Evolutionary conservation across 2,888 invertebrate genomes (phyloP).

Genomic region (Lissocephala sabroskyi): DNA sequence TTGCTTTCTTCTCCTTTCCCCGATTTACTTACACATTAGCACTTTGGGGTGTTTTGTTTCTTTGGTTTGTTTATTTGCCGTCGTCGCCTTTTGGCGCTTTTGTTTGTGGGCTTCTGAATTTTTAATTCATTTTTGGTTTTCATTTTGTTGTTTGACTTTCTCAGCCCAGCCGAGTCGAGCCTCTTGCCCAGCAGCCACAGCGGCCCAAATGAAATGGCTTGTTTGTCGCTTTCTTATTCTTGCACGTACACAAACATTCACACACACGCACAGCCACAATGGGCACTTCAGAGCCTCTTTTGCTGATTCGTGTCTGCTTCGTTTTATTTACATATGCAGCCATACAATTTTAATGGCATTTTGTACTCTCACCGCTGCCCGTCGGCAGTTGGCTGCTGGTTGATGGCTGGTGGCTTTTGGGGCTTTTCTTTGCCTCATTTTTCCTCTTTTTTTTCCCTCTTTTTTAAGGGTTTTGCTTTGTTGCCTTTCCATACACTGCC

Average conservation of each 20-base stretch:
- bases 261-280: too few relatives aligned
- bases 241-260: too few relatives aligned
- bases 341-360: slow-evolving; percentile 51
- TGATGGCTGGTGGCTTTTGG: background rate
- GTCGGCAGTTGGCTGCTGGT: slow-evolving; percentile 8
- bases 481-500: too few relatives aligned
- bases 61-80: slow-evolving; percentile 2
- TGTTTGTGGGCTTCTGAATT: slow-evolving; percentile 27
- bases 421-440: slow-evolving; percentile 9
- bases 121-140: slow-evolving; percentile 32
- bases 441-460: slow-evolving; percentile 13
- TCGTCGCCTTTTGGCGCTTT: background rate
- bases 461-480: background rate
- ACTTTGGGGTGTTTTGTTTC: background rate
- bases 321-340: slow-evolving; percentile 28
- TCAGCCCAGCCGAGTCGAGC: too few relatives aligned
- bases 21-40: too few relatives aligned
- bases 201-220: slow-evolving; percentile 17
- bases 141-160: slow-evolving; percentile 27
- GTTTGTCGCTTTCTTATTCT: slow-evolving; percentile 20
- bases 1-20: too few relatives aligned
- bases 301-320: slow-evolving; percentile 3
- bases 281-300: too few relatives aligned
- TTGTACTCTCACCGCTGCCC: slow-evolving; percentile 7
- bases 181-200: too few relatives aligned